Evolutionary conservation across 2,797 vertebrate species (phyloP), one percentile per base, ranked within the genome.

Genomic region (Alca torda): DNA sequence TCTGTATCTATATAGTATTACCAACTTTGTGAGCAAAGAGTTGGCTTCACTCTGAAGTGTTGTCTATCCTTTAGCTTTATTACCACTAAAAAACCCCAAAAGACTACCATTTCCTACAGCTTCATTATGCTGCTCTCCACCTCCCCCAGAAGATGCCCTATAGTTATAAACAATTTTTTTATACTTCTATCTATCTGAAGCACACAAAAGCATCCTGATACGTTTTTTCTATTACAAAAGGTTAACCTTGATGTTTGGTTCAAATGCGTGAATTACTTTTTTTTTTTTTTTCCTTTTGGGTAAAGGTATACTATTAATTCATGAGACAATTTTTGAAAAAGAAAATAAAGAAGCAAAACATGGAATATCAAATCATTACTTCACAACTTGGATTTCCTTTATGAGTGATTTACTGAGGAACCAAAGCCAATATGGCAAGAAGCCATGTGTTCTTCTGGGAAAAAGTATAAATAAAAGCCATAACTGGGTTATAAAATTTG

Each of bases 321-420:
- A 60, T 5, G 5, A 64, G 53, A 45, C 4, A 43, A 39, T 48
- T 78, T 92, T 70, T 68, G 19, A 33, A 69, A 78, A 78, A 67
- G 3, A 31, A 69, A 87, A 77, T 9, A 57, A 28, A 69, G 83
- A 60, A 80, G 10, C 8, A 60, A 70, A 90, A 57, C 37, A 84
- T 8, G 37, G 78, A 86, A 43, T 92, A 72, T 84, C 48, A 64
- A 73, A 60, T 90, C 69, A 89, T 95, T 84, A 76, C 81, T 77
- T 97, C 81, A 93, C 64, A 76, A 79, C 9, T 1, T 90, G 90
- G 72, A 93, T 95, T 96, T 96, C 81, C 79, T 93, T 90, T 91
- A 69, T 24, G 53, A 73, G 46, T 93, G 93, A 95, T 67, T 94
- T 93, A 95, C 50, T 43, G 63, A 89, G 28, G 37, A 93, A 87